These are phyloP conservation scores for Dicycla oo DNA, from an alignment of 2,888 invertebrate genomes.

Conservation along the genomic window DNA sequence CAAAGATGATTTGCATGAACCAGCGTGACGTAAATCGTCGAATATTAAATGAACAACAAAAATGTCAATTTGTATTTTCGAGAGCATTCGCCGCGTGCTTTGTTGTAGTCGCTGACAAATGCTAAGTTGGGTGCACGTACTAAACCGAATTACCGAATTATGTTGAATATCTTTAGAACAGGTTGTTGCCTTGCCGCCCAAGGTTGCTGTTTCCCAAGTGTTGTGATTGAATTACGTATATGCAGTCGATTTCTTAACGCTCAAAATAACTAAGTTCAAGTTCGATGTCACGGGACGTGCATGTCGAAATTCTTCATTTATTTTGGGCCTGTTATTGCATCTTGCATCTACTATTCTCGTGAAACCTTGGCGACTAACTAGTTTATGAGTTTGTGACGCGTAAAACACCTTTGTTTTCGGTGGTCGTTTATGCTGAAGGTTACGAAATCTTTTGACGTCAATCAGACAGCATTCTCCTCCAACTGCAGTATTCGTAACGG, in stretches of 20 bases:
- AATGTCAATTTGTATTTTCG: slow-evolving; percentile 35
- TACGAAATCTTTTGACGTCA: slow-evolving; percentile 45
- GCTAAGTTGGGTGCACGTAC: slow-evolving; percentile 22
- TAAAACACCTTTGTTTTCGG: slow-evolving; percentile 35
- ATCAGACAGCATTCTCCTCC: slow-evolving; percentile 15
- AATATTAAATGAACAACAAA: slow-evolving; percentile 28
- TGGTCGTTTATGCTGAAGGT: slow-evolving; percentile 34
- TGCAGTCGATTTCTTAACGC: slow-evolving; percentile 37
- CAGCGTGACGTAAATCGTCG: slow-evolving; percentile 34
- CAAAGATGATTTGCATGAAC: slow-evolving; percentile 39
- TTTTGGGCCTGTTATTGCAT: slow-evolving; percentile 9
- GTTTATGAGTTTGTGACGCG: slow-evolving; percentile 16
- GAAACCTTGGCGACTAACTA: slow-evolving; percentile 7
- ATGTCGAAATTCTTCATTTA: slow-evolving; percentile 34
- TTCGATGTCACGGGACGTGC: slow-evolving; percentile 48
- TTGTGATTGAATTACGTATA: slow-evolving; percentile 47
- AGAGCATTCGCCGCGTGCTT: slow-evolving; percentile 28
- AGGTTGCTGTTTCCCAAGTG: slow-evolving; percentile 38
- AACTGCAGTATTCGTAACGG: slow-evolving; percentile 5
- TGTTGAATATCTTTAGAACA: slow-evolving; percentile 37
- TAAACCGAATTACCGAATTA: slow-evolving; percentile 33
- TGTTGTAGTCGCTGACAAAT: slow-evolving; percentile 23
- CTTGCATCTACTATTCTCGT: slow-evolving; percentile 18
- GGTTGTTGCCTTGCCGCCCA: slow-evolving; percentile 40
- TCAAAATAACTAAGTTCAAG: slow-evolving; percentile 60